Percentiles rank a stretch among this genome's conserved stretches.
Evolutionary conservation across 2,888 invertebrate species (phyloP).

Genomic region (Hylaea fasciaria): DNA sequence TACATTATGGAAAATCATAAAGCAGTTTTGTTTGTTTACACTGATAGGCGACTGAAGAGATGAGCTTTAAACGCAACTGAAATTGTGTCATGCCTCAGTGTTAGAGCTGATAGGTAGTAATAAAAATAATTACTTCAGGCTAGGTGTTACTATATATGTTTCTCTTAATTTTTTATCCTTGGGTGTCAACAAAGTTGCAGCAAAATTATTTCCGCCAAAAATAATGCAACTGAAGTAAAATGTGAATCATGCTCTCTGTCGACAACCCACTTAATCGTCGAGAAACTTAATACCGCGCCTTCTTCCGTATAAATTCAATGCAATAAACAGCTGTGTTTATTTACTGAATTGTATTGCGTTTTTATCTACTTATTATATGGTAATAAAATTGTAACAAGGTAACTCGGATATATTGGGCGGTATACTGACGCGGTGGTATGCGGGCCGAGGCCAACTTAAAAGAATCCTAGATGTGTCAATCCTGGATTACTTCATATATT

Average conservation of each 20-base stretch:
- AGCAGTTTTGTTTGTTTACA: neutral
- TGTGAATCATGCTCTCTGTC: conserved; percentile 64
- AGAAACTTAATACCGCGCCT: conserved; percentile 64
- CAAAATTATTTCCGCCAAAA: conserved; percentile 40
- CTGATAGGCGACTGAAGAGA: no score
- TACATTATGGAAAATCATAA: neutral
- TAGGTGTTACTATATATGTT: neutral
- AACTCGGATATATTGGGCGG: conserved; percentile 41
- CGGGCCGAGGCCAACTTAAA: conserved; percentile 28
- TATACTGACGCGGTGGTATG: conserved; percentile 34
- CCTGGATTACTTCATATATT: neutral
- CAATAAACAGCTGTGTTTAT: conserved; percentile 52
- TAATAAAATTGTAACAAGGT: conserved; percentile 50
- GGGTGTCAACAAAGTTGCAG: conserved; percentile 22
- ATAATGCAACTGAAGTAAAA: conserved; percentile 57
- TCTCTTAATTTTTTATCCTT: neutral
- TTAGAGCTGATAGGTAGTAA: neutral
- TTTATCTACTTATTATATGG: conserved; percentile 44
- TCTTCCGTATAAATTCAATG: conserved; percentile 56
- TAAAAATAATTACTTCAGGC: no score
- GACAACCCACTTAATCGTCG: conserved; percentile 63
- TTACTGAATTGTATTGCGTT: conserved; percentile 44
- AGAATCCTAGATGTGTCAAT: conserved; percentile 11
- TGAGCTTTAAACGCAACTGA: no score
- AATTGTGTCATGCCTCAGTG: neutral